phyloP scores from a whole-genome alignment of 2,113 vertebrate genomes.

The Antennarius striatus region DNA sequence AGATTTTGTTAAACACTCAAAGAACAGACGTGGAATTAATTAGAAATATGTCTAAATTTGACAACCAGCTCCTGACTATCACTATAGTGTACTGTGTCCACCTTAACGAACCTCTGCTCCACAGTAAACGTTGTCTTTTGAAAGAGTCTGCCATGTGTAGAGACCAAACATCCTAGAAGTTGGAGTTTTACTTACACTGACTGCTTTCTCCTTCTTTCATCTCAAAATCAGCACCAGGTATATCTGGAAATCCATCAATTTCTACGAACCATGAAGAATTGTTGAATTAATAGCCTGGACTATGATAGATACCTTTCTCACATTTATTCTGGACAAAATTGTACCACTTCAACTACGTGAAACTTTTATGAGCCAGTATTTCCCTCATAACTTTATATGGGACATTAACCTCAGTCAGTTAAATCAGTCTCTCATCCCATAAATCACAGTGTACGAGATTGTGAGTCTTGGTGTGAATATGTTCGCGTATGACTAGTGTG shows the following conservation, averaged over 20 bases:
- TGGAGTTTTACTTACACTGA: conserved; percentile 16
- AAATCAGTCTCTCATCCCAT: not conserved
- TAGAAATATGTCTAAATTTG: conserved; percentile 23
- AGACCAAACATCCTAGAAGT: conserved; percentile 17
- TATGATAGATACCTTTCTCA: conserved; percentile 6
- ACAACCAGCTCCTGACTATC: conserved; percentile 28
- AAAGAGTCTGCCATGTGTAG: conserved; percentile 30
- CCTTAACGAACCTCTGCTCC: conserved; percentile 23
- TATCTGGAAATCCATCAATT: conserved; percentile 3
- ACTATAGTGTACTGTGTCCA: not conserved
- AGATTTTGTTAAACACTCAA: not conserved
- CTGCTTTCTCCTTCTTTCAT: conserved; percentile 15
- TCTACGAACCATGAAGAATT: not conserved
- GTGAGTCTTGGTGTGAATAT: too few species aligned
- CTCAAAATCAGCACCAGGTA: conserved; percentile 3
- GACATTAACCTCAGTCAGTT: not conserved
- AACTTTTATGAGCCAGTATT: conserved; percentile 4
- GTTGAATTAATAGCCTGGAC: not conserved
- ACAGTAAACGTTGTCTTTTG: conserved; percentile 26
- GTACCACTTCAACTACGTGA: conserved; percentile 4
- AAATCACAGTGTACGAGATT: too few species aligned
- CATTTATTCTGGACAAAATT: conserved; percentile 6
- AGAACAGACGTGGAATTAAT: conserved; percentile 29
- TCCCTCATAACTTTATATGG: not conserved
- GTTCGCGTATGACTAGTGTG: too few species aligned